Base-by-base conservation (phyloP, 2,113 vertebrate species). In the Ploceus nigricollis region DNA sequence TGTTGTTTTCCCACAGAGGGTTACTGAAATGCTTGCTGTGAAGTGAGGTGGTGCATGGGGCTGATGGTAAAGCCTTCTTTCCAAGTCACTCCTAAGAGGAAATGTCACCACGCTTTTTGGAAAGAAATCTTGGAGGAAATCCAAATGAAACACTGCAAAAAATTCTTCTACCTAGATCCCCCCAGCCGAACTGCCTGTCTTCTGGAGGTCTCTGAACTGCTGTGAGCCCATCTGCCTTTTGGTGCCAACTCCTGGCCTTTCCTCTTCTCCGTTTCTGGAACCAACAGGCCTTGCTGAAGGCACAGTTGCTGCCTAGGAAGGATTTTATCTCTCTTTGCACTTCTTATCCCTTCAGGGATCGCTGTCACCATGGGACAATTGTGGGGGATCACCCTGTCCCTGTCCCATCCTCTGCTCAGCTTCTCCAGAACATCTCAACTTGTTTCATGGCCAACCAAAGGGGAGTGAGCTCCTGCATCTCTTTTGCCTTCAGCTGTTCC, bases 251-350 rank as follows among this genome's bases (percentile, higher is more conserved):
- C 80, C 64, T 78, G 72, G 88, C 83, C 82, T 69, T 88, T 93
- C 68, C 68, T 73, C 10, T 73, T 66, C 40, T 87, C 80, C 23
- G 2, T 57, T 88, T 53, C 53, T 81, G 40, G 44, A 95, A 78
- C 31, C 86, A 92, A 71, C n/a, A 71, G 40, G 69, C 80, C 93
- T 56, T 94, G 86, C 48, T 84, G 76, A 93, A 94, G 95, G 93
- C 84, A 87, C 66, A 70, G 30, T 31, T 82, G 78, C 61, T 91
- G 71, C 76, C 82, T 73, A 68, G 75, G 85, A 90, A 77, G 37
- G 45, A 90, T 93, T 88, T 93, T 53, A 20, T 73, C 27, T 76
- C 44, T 87, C 72, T 95, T 93, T 92, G 77, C 88, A 73, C 75
- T 88, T 92, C 75, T 60, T 73, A 68, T 64, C 69, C 64, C 65